phyloP scores from a whole-genome alignment of 1,140 invertebrate genomes.

The Leptinotarsa lineolata region DNA sequence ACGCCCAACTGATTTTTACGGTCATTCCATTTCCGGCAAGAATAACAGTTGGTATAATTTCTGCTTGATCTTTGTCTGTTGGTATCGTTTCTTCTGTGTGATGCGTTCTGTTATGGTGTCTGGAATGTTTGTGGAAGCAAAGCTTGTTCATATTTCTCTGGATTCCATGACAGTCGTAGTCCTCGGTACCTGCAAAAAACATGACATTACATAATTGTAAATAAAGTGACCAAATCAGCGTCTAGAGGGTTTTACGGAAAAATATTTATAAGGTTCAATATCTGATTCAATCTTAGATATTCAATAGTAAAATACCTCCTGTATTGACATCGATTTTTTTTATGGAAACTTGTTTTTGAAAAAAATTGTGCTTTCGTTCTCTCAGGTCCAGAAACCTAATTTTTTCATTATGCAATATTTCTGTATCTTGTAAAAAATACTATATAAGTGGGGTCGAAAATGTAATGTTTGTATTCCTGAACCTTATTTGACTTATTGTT shows the following conservation, averaged over 20 bases:
- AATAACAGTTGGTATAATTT: slow-evolving; percentile 20
- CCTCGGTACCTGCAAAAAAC: slow-evolving; percentile 59
- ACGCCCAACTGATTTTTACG: slow-evolving; percentile 14
- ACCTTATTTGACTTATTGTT: too few relatives aligned
- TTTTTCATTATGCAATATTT: neutral
- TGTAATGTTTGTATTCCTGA: neutral
- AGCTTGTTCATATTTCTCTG: slow-evolving; percentile 73
- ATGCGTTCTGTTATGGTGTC: slow-evolving; percentile 30
- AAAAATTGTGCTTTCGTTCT: too few relatives aligned
- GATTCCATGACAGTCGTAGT: slow-evolving; percentile 70
- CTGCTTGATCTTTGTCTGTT: slow-evolving; percentile 1
- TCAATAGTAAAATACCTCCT: too few relatives aligned
- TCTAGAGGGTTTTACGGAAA: too few relatives aligned
- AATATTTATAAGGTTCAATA: too few relatives aligned
- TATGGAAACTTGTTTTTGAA: neutral
- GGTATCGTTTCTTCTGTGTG: neutral
- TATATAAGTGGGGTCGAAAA: neutral
- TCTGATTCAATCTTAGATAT: too few relatives aligned
- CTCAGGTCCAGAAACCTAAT: neutral
- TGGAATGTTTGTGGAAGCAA: slow-evolving; percentile 66
- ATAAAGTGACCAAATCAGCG: too few relatives aligned
- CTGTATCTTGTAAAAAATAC: neutral
- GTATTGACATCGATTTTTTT: neutral
- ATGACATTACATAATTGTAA: neutral
- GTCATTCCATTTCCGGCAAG: slow-evolving; percentile 16